These are phyloP conservation scores for Struthidea cinerea DNA, from an alignment of 2,113 vertebrate genomes.

Conservation along the genomic window DNA sequence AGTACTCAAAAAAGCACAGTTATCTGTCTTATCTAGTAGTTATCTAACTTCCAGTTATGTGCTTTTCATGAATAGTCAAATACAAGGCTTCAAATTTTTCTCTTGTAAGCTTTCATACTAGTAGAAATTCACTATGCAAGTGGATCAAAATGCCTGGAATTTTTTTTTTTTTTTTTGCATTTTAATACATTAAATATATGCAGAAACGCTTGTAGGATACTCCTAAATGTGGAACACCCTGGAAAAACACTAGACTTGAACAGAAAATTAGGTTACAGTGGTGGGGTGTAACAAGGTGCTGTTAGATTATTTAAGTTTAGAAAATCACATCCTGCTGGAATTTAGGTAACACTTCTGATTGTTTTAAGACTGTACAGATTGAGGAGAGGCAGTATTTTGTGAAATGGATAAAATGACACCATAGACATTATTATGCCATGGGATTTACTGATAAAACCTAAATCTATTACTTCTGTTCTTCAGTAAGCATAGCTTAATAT, in stretches of 20 bases:
- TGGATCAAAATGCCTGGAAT: neutral
- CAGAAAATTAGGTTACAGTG: neutral
- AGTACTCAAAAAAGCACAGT: neutral
- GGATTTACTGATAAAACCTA: neutral
- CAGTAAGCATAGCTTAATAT: neutral
- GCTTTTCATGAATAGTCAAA: neutral
- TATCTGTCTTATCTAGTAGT: neutral
- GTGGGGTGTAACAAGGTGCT: neutral
- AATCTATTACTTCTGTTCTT: neutral
- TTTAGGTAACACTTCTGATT: neutral
- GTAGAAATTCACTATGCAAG: neutral
- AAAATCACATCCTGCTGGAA: neutral
- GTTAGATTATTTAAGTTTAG: neutral
- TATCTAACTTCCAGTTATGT: neutral
- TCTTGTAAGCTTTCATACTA: neutral
- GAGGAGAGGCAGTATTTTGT: neutral
- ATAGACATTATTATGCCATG: neutral
- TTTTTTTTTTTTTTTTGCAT: neutral
- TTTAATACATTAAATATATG: neutral
- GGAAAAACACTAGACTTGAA: neutral
- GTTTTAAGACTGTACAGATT: neutral
- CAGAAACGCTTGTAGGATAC: neutral
- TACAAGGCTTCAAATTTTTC: neutral
- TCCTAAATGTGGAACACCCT: neutral
- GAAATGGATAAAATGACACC: neutral